phyloP scores from a whole-genome alignment of 2,888 invertebrate genomes.

The Neoitamus cyanurus region DNA sequence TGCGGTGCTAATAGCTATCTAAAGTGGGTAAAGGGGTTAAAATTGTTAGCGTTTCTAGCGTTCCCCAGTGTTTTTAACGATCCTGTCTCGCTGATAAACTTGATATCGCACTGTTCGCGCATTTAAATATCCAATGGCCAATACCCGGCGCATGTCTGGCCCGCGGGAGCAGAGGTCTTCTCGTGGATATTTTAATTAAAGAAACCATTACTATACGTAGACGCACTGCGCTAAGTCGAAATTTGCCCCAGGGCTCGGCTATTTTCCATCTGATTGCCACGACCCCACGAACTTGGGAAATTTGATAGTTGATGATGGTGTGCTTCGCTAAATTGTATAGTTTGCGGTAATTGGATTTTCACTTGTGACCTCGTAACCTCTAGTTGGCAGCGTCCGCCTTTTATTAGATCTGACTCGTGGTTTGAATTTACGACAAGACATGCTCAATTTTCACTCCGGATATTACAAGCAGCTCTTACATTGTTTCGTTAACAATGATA shows the following conservation, averaged over 20 bases:
- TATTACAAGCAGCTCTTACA: too few relatives aligned
- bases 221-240: not conserved
- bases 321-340: not conserved
- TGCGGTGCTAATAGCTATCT: not conserved
- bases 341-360: not conserved
- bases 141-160: not conserved
- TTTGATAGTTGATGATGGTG: not conserved
- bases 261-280: not conserved
- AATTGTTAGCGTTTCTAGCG: conserved; percentile 19
- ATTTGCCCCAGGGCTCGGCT: not conserved
- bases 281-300: not conserved
- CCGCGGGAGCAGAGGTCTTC: conserved; percentile 8
- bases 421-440: not conserved
- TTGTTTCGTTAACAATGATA: too few relatives aligned
- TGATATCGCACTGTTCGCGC: not conserved
- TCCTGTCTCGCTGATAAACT: conserved; percentile 21
- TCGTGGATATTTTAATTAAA: conserved; percentile 32
- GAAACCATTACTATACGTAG: not conserved
- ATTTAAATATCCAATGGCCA: conserved; percentile 11
- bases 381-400: not conserved
- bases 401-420: not conserved
- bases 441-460: too few relatives aligned
- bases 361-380: not conserved
- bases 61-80: not conserved
- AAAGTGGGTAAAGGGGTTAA: conserved; percentile 43